Evolutionary conservation across 1,140 invertebrate genomes (phyloP).

Genomic region (Drosophila bipectinata): DNA sequence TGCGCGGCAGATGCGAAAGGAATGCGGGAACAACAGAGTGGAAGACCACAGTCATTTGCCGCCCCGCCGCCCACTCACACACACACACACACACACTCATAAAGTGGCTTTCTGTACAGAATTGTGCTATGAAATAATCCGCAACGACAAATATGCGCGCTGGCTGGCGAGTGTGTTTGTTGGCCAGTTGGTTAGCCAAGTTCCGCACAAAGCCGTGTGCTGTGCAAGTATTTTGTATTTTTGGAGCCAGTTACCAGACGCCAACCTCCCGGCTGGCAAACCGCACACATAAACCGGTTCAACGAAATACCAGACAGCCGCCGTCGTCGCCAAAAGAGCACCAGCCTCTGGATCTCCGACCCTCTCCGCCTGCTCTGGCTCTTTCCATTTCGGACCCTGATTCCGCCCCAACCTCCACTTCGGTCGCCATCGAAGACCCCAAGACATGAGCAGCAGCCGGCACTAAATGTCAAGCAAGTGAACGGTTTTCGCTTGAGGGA

Average conservation of each 20-base stretch:
- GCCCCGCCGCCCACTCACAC: not conserved
- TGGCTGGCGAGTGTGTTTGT: conserved; percentile 50
- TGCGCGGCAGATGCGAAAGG: conserved; percentile 2
- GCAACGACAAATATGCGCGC: conserved; percentile 74
- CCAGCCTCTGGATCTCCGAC: conserved; percentile 13
- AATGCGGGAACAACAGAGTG: conserved; percentile 17
- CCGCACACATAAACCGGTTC: conserved; percentile 64
- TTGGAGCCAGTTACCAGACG: conserved; percentile 70
- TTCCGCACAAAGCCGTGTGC: conserved; percentile 60
- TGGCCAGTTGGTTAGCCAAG: conserved; percentile 74
- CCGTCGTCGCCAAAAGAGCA: conserved; percentile 45
- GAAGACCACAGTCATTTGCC: conserved; percentile 38
- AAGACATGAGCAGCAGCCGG: conserved; percentile 55
- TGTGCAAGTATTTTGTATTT: conserved; percentile 69
- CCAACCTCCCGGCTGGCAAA: conserved; percentile 45
- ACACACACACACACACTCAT: not conserved
- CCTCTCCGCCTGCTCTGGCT: not conserved
- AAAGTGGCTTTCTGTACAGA: conserved; percentile 34
- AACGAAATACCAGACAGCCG: conserved; percentile 67
- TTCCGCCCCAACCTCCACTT: conserved; percentile 23
- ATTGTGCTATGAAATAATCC: conserved; percentile 75
- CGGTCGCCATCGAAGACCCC: conserved; percentile 29
- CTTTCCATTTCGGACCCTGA: conserved; percentile 10
- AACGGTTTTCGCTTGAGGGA: conserved; percentile 43
- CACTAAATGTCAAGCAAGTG: conserved; percentile 70